Evolutionary conservation across 2,888 invertebrate species (phyloP), one percentile per base, ranked within the genome.

Genomic region (Osmoderma eremita): DNA sequence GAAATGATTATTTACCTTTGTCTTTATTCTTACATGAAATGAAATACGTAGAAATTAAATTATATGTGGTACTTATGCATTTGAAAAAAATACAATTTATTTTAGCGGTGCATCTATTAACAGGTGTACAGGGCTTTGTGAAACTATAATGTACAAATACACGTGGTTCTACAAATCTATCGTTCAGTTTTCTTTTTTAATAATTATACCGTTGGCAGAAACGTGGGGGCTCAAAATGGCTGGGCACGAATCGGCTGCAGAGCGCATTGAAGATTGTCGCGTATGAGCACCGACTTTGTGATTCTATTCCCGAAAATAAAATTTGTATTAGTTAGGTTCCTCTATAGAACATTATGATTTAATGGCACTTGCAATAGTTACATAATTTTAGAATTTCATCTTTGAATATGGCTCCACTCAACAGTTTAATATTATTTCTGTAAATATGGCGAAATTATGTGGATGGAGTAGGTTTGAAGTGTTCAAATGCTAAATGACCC

Each of bases 1-100:
- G n/a, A n/a, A n/a, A 30, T 24, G 24, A 3, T 4, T 41, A 41
- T 41, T 58, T 41, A 6, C 24, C 24, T 39, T 20, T 13, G 2
- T 15, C 4, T 61, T 61, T 61, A 61, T 61, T 61, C 58, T 61
- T 61, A 61, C 45, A 61, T 61, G 58, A 61, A 61, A 61, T 30
- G 17, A 61, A 22, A 42, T n/a, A n/a, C n/a, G n/a, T n/a, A n/a
- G n/a, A n/a, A n/a, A n/a, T n/a, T n/a, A n/a, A n/a, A n/a, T n/a
- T n/a, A n/a, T n/a, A n/a, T n/a, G n/a, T n/a, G n/a, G n/a, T n/a
- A n/a, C n/a, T 30, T 24, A 45, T 15, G 36, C 10, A 61, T 5
- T 13, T n/a, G 17, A 41, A 13, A 42, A 45, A 30, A 61, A 42
- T 42, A 42, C 42, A 42, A 10, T 15, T 42, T 42, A 1, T 15